Conservation (phyloP, 2,113 vertebrate species). For the Hemibagrus wyckioides region DNA sequence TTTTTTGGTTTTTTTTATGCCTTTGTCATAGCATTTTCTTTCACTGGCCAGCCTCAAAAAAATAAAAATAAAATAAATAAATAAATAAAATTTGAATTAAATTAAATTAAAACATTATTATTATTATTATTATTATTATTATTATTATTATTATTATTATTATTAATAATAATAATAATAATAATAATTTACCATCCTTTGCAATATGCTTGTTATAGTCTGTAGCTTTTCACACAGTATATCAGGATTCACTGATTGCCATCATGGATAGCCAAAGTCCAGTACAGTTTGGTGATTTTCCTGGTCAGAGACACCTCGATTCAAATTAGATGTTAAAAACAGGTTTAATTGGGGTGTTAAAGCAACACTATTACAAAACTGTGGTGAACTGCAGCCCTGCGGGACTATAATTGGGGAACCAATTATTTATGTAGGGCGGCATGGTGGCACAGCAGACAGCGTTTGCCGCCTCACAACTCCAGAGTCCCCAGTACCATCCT, state of each 20-base stretch:
- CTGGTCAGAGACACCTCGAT: not conserved
- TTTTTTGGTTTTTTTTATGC: too few species aligned
- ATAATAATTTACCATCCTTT: not conserved
- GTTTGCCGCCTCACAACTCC: not conserved
- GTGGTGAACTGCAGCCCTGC: constrained; percentile 7
- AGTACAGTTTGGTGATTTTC: not conserved
- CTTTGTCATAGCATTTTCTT: not conserved
- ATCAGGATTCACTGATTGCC: not conserved
- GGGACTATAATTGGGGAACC: constrained; percentile 3
- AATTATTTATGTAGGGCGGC: constrained; percentile 1
- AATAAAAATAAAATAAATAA: too few species aligned
- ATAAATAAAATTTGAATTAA: too few species aligned
- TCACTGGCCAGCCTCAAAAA: not conserved
- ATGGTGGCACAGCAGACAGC: not conserved
- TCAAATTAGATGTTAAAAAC: constrained; percentile 19
- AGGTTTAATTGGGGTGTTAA: constrained; percentile 1
- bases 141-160: too few species aligned
- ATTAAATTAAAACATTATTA: too few species aligned
- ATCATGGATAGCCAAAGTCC: not conserved
- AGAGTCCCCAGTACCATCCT: not conserved
- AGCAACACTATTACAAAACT: constrained; percentile 8
- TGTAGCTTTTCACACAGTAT: not conserved
- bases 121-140: too few species aligned
- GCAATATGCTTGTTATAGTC: not conserved
- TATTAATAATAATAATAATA: too few species aligned